A percentile compares a stretch with the other conserved stretches of the same genome.
These are phyloP conservation scores for Athetis lepigone DNA, from an alignment of 2,888 invertebrate species.

Conservation along the genomic window DNA sequence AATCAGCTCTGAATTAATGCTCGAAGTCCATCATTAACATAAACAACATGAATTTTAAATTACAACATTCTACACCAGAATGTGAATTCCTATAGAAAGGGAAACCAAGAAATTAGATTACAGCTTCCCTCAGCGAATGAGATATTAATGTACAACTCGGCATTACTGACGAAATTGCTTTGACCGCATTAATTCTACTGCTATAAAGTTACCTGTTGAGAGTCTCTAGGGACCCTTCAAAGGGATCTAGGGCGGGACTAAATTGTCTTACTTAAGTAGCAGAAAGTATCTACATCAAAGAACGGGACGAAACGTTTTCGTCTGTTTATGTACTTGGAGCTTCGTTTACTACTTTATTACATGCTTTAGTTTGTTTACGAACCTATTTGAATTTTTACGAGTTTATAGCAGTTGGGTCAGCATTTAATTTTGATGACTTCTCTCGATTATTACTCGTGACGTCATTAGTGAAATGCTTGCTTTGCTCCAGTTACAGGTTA, in stretches of 20 bases:
- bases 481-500: slow-evolving; percentile 29
- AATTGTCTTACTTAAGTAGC: slow-evolving; percentile 81
- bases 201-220: slow-evolving; percentile 86
- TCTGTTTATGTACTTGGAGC: slow-evolving; percentile 61
- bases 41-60: slow-evolving; percentile 46
- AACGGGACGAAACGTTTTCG: slow-evolving; percentile 51
- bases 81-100: slow-evolving; percentile 45
- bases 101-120: slow-evolving; percentile 71
- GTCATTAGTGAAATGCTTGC: slow-evolving; percentile 26
- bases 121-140: slow-evolving; percentile 69
- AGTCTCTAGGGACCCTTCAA: slow-evolving; percentile 76
- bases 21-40: slow-evolving; percentile 42
- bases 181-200: slow-evolving; percentile 82
- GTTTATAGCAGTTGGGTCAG: slow-evolving; percentile 37
- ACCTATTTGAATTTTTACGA: slow-evolving; percentile 57
- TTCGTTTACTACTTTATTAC: slow-evolving; percentile 58
- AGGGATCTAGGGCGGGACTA: slow-evolving; percentile 79
- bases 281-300: slow-evolving; percentile 75
- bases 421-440: slow-evolving; percentile 11
- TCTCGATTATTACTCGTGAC: slow-evolving; percentile 38
- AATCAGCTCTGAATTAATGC: slow-evolving; percentile 30
- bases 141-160: slow-evolving; percentile 74
- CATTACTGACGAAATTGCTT: slow-evolving; percentile 78
- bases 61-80: slow-evolving; percentile 38
- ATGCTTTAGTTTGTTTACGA: slow-evolving; percentile 55